A percentile compares a stretch with the other conserved stretches of the same genome.
Evolutionary conservation across 37 sponge, comb jelly and placozoan species (phyloP).

Genomic region (Diacarnus erythraeanus): DNA sequence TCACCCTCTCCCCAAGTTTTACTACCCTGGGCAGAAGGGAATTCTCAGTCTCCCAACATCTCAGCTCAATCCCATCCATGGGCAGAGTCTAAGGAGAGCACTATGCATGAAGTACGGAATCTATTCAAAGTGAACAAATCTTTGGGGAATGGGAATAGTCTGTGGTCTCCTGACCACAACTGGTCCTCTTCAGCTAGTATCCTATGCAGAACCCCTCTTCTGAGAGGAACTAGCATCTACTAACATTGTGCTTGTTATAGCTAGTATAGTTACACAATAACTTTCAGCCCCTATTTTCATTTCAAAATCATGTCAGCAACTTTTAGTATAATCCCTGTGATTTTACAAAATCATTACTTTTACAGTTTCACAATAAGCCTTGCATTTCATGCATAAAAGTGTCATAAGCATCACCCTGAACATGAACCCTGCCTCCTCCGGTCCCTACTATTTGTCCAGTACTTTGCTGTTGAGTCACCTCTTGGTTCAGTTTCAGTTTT

Average conservation of each 20-base stretch:
- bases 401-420: conserved; percentile 87
- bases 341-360: neutral
- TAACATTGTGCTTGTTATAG: neutral
- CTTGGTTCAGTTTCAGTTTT: conserved; percentile 20
- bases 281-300: neutral
- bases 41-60: conserved; percentile 27
- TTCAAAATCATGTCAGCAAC: neutral
- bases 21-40: conserved; percentile 54
- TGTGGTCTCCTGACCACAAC: conserved; percentile 32
- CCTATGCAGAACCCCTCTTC: neutral
- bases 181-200: conserved; percentile 15
- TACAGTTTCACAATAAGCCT: conserved; percentile 66
- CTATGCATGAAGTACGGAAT: conserved; percentile 10
- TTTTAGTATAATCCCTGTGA: neutral
- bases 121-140: neutral
- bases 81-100: conserved; percentile 71
- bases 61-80: conserved; percentile 58
- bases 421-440: neutral
- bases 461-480: neutral
- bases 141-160: neutral
- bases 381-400: conserved; percentile 98
- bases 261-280: neutral
- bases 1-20: conserved; percentile 61
- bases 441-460: neutral
- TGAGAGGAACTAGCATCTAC: neutral